Percentiles rank a stretch among this genome's conserved stretches.
Conservation (phyloP, 2,888 invertebrate species). For the Notocelia uddmanniana region DNA sequence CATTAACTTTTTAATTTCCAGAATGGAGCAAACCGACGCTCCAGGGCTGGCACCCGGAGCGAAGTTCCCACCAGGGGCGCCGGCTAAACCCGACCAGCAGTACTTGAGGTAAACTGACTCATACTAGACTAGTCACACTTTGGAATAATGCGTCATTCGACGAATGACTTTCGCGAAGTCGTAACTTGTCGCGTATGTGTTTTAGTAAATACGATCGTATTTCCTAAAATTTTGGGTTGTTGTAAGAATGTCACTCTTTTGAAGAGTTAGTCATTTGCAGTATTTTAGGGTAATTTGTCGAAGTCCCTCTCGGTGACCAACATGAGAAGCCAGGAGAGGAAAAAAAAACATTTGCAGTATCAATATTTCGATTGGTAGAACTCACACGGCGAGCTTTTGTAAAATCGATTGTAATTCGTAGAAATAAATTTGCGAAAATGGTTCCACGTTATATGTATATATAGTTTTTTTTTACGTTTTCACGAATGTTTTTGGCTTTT, state of each 20-base stretch:
- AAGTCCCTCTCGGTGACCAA: too few species aligned
- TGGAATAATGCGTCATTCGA: constrained; percentile 30
- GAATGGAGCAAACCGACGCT: constrained; percentile 67
- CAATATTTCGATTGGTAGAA: neutral
- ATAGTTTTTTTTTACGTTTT: neutral
- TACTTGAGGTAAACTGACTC: constrained; percentile 44
- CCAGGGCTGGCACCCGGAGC: constrained; percentile 60
- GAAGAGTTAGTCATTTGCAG: constrained; percentile 24
- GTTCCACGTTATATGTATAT: neutral
- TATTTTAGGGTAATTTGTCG: too few species aligned
- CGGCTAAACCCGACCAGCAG: constrained; percentile 61
- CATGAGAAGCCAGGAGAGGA: too few species aligned
- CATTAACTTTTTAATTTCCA: constrained; percentile 59
- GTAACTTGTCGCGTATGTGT: neutral
- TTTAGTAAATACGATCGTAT: neutral
- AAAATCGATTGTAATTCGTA: neutral
- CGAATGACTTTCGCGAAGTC: neutral
- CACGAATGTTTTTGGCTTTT: neutral
- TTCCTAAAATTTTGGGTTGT: neutral
- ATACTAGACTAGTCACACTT: constrained; percentile 6
- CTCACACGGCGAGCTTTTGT: neutral
- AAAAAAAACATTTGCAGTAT: constrained; percentile 6
- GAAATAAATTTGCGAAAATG: neutral
- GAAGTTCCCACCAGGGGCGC: constrained; percentile 57
- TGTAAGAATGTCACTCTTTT: neutral